These are phyloP conservation scores for Malurus alboscapulatus DNA, from an alignment of 2,113 vertebrate genomes.

Conservation along the genomic window DNA sequence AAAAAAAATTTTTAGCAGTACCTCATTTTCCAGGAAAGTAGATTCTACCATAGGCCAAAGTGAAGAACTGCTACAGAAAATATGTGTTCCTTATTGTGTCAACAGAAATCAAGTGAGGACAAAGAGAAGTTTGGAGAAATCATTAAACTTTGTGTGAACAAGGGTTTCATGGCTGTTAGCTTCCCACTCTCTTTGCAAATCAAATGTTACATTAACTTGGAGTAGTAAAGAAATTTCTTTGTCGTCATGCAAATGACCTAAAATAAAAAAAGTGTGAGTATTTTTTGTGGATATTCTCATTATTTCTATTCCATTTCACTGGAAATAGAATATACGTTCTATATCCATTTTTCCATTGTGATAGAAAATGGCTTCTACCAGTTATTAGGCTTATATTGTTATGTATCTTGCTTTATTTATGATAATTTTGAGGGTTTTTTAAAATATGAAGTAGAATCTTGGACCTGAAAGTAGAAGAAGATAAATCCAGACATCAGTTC, in stretches of 20 bases:
- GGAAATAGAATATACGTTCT: too few species aligned
- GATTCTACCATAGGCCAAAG: neutral
- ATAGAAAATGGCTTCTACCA: neutral
- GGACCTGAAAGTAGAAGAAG: neutral
- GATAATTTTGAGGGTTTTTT: neutral
- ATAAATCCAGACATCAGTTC: neutral
- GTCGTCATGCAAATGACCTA: neutral
- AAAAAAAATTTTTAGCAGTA: neutral
- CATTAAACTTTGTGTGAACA: neutral
- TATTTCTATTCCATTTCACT: neutral
- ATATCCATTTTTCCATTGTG: neutral
- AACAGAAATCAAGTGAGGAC: neutral
- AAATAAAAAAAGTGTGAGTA: neutral
- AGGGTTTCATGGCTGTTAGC: neutral
- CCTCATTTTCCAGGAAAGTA: neutral
- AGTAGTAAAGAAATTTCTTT: neutral
- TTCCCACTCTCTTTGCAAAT: neutral
- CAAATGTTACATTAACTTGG: neutral
- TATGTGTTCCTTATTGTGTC: neutral
- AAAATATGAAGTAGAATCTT: neutral
- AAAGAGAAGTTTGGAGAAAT: neutral
- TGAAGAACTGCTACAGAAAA: neutral
- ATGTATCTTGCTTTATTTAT: neutral
- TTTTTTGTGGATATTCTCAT: neutral
- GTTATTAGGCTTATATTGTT: neutral